phyloP scores from a whole-genome alignment of 2,797 vertebrate species.

The Tiaroga cobitis region DNA sequence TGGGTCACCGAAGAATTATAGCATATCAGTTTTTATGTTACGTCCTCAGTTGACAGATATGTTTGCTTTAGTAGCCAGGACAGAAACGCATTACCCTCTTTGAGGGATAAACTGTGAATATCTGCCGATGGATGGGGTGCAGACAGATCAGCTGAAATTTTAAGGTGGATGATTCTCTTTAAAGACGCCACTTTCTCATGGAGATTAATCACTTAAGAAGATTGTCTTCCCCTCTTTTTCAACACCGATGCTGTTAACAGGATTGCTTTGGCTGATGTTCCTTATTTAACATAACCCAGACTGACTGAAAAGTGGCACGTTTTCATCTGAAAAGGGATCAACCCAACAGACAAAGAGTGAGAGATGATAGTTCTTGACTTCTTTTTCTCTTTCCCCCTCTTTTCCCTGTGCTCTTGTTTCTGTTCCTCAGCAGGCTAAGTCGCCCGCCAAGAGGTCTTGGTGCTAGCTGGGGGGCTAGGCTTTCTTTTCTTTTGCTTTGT shows the following conservation, averaged over 20 bases:
- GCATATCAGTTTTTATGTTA: not conserved
- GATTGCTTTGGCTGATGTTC: constrained; percentile 78
- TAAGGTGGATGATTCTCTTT: constrained; percentile 66
- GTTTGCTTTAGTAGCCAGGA: constrained; percentile 2
- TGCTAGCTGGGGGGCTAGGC: constrained; percentile 63
- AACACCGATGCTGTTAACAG: constrained; percentile 73
- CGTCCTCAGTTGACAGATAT: not conserved
- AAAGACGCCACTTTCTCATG: constrained; percentile 75
- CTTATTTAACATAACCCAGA: constrained; percentile 69
- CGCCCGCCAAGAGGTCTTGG: constrained; percentile 1
- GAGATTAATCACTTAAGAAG: constrained; percentile 81
- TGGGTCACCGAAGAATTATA: constrained; percentile 43
- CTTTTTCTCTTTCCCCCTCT: constrained; percentile 43
- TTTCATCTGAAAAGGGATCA: constrained; percentile 75
- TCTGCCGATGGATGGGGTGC: not conserved
- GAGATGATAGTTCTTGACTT: constrained; percentile 71
- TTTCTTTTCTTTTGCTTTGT: constrained; percentile 55
- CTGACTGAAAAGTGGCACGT: constrained; percentile 69
- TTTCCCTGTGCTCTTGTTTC: constrained; percentile 25
- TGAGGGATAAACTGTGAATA: constrained; percentile 37
- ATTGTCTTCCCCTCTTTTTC: constrained; percentile 60
- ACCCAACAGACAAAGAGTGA: constrained; percentile 69
- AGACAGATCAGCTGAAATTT: constrained; percentile 59
- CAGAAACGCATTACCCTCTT: not conserved
- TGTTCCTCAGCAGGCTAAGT: constrained; percentile 44